Conservation (phyloP, 2,797 vertebrate species). For the Neostethus bicornis region DNA sequence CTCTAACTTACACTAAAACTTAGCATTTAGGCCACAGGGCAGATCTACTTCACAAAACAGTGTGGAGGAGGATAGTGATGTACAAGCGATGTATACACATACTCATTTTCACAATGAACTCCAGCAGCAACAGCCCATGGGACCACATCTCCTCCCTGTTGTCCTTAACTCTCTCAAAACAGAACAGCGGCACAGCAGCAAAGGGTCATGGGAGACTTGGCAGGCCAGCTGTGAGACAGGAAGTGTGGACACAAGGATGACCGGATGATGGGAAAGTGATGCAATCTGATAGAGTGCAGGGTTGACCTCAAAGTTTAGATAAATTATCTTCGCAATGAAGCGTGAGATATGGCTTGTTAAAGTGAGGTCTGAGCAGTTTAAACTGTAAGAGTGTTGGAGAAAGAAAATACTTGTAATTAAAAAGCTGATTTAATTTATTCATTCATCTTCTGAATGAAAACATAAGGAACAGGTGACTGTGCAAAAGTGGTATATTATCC, state of each 20-base stretch:
- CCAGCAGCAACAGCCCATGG: conserved; percentile 48
- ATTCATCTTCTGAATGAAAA: no score
- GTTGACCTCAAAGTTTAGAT: conserved; percentile 49
- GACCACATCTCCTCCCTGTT: conserved; percentile 62
- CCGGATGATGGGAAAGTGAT: conserved; percentile 76
- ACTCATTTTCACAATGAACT: conserved; percentile 25
- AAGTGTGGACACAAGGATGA: conserved; percentile 72
- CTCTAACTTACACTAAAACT: conserved; percentile 60
- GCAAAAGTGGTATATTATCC: conserved; percentile 72
- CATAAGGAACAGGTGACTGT: conserved; percentile 47
- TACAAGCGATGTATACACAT: conserved; percentile 1
- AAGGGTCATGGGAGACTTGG: conserved; percentile 79
- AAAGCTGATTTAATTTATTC: conserved; percentile 29
- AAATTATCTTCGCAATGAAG: conserved; percentile 47
- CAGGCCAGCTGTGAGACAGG: conserved; percentile 78
- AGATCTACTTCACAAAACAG: conserved; percentile 20
- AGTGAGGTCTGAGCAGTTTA: conserved; percentile 8
- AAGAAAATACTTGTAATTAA: conserved; percentile 1
- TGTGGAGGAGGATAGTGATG: conserved; percentile 3
- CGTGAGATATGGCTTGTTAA: conserved; percentile 42
- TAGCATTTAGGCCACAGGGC: conserved; percentile 52
- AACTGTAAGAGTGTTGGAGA: conserved; percentile 8
- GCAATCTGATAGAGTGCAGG: conserved; percentile 64
- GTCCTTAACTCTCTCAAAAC: conserved; percentile 73
- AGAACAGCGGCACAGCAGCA: conserved; percentile 66